Evolutionary conservation across 2,797 vertebrate species (phyloP), one percentile per base, ranked within the genome.

Genomic region (Muscicapa striata): DNA sequence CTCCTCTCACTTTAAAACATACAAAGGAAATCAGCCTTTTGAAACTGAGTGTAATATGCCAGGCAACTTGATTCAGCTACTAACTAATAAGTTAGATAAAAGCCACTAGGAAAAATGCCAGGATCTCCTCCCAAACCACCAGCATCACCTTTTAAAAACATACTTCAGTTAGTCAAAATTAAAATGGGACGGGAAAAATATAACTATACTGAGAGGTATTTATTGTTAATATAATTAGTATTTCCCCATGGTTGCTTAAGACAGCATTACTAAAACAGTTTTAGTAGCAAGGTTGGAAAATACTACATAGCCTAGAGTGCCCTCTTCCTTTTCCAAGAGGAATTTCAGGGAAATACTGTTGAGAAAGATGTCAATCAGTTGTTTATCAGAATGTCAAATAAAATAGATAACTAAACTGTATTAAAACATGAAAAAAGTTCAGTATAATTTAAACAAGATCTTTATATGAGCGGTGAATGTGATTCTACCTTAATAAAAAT

Each of bases 301-400:
- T 27, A 97, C 94, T 93, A n/a, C 58, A 49, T 69, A 96, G 96
- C 79, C 84, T 96, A 91, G 84, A 97, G 97, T 95, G 94, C 98
- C 98, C 97, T 97, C 98, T 98, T 83, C 72, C 97, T 97, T 95
- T 92, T 77, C 43, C 38, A 91, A 51, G 74, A 87, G 52, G 83
- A 95, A 89, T 88, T 94, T 93, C 92, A 89, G n/a, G 40, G 19
- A 89, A 78, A 70, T 32, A 26, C 1, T 48, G 29, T 43, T 70
- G 38, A 57, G 55, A 11, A 90, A 87, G 14, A 40, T 49, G 23
- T 62, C 61, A 29, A 21, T 20, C 45, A 66, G 22, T 6, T 66
- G 12, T 80, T 86, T 61, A 63, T 64, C 32, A 36, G 34, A 32
- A 68, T 30, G 18, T 46, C 18, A 77, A 68, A 62, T 41, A 67